Evolutionary conservation across 2,888 invertebrate species (phyloP), one percentile per base, ranked within the genome.

Genomic region (Liopterus haemorrhoidalis): DNA sequence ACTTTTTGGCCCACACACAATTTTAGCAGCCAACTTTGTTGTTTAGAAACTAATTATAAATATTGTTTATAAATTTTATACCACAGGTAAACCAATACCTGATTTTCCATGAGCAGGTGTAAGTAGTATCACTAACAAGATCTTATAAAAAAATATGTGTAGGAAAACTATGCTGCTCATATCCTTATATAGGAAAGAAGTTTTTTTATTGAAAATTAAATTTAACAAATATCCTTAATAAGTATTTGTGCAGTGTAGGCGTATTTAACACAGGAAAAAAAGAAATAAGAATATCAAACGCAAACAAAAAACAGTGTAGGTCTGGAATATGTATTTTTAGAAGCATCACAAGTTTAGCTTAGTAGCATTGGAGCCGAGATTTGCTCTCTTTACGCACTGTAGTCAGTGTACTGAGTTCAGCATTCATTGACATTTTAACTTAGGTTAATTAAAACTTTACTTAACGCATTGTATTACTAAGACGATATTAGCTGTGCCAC

Each of bases 281-380:
- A 45, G 32, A 39, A 39, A 16, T 18, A 33, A 22, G 32, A 39
- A 19, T 27, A 37, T 39, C 39, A 44, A 41, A 41, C 9, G 35
- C 25, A 35, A 42, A 28, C 42, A 42, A 42, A 42, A 42, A 42
- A 36, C 36, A 12, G 28, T 35, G 45, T 39, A 45, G 45, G 45
- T 45, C 45, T 45, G 45, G 45, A 37, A 44, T 37, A 44, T 39
- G 39, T 45, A 45, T 45, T 45, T 45, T 39, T 45, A 45, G 45
- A 18, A 38, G 22, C 33, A 39, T 25, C 39, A 45, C 25, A 18
- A n/a, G 36, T 43, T 43, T 31, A 16, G 36, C 43, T 16, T 25
- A 21, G 36, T 27, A 18, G 39, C 39, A 20, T 39, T 32, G 38
- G 44, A 37, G 44, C 31, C 25, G 18, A 21, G 39, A 45, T 32